phyloP scores from a whole-genome alignment of 2,113 vertebrate species.

The Tursiops truncatus region DNA sequence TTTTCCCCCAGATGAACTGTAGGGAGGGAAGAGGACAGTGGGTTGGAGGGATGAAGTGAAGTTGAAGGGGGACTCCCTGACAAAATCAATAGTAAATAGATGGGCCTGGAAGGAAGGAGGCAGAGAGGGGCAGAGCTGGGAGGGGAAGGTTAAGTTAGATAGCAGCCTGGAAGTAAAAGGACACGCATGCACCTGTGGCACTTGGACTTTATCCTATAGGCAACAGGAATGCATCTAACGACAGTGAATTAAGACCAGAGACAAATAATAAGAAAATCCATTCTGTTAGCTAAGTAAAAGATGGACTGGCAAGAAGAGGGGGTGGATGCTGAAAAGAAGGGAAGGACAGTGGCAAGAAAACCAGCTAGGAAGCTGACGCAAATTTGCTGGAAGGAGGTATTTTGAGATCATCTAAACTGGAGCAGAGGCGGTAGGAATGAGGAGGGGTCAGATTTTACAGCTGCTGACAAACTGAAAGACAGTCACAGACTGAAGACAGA shows the following conservation, averaged over 20 bases:
- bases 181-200: too few species aligned
- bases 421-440: neutral
- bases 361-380: neutral
- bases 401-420: neutral
- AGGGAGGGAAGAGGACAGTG: too few species aligned
- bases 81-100: neutral
- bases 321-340: neutral
- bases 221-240: neutral
- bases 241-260: neutral
- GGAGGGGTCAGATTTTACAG: neutral
- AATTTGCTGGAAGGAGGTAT: neutral
- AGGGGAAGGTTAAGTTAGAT: neutral
- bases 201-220: neutral
- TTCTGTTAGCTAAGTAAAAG: neutral
- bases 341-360: neutral
- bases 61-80: neutral
- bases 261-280: neutral
- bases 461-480: neutral
- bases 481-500: neutral
- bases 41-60: neutral
- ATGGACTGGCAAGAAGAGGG: neutral
- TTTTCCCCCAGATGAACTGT: too few species aligned
- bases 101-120: rapidly evolving
- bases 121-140: neutral
- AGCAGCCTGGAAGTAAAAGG: neutral